Evolutionary conservation across 2,888 invertebrate genomes (phyloP), one percentile per base, ranked within the genome.

Genomic region (Chrysomela aeneicollis): DNA sequence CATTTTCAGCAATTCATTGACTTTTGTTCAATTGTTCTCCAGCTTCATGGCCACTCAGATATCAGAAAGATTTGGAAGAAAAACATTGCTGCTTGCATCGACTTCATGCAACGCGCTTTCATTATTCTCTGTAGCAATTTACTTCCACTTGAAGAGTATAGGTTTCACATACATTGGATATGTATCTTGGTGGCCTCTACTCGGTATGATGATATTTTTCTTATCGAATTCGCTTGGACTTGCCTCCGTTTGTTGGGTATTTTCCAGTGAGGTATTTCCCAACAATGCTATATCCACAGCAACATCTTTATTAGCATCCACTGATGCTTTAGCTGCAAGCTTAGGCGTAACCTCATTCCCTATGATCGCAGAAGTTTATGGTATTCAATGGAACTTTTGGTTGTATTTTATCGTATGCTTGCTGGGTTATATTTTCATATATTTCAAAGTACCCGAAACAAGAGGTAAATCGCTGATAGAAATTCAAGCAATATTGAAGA

Each of bases 381-480:
- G 74, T 2, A 68, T 74, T 63, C 70, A 70, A 0, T 51, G 69
- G 30, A 65, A 67, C 9, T 74, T 76, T 51, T 74, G 72, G 73
- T 8, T 72, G 18, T 76, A 73, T 66, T 68, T 68, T 15, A 12
- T 64, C 0, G 63, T 63, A 49, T 73, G 71, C 51, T n/a, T 64
- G n/a, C 15, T 69, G 1, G 74, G 72, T 1, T 37, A 63, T 15
- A 9, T 71, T n/a, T 76, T 76, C 58, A 63, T 73, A 5, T 63
- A 63, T 54, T 63, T 64, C 12, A 35, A 69, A 15, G 63, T 76
- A 17, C 74, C 74, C 1, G 76, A 76, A 63, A 76, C 75, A 3
- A 75, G 74, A 60, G 76, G 75, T 2, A 73, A 64, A 59, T 73
- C 66, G 53, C 26, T 73, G 30, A 46, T 59, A 18, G 70, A 75